phyloP scores from a whole-genome alignment of 1,140 invertebrate genomes.

The Venturia canescens region DNA sequence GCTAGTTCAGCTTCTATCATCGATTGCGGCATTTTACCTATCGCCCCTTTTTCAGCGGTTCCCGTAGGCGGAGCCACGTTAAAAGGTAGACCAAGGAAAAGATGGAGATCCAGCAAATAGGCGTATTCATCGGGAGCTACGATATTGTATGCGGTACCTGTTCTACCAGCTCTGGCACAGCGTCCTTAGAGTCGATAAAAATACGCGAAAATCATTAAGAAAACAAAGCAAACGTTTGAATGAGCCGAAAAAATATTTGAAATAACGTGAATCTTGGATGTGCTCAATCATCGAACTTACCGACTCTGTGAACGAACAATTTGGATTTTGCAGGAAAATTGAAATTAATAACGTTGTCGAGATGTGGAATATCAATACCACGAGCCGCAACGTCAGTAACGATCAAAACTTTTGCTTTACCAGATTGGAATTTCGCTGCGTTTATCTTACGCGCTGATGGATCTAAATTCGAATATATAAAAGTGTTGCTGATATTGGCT shows the following conservation, averaged over 20 bases:
- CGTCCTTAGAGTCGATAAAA: conserved; percentile 81
- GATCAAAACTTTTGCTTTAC: conserved; percentile 88
- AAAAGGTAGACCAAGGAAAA: conserved; percentile 92
- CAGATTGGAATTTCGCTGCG: conserved; percentile 91
- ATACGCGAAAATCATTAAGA: neutral
- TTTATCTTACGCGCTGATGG: conserved; percentile 97
- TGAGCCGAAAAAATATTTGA: too few relatives aligned
- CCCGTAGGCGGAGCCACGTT: conserved; percentile 78
- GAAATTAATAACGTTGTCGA: conserved; percentile 98
- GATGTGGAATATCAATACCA: conserved; percentile 96
- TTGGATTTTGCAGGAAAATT: conserved; percentile 98
- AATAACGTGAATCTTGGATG: too few relatives aligned
- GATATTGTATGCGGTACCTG: conserved; percentile 93
- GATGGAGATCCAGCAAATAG: conserved; percentile 94
- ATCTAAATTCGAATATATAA: conserved; percentile 96
- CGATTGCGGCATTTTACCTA: conserved; percentile 89
- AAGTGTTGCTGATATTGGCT: conserved; percentile 89
- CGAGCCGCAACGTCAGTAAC: conserved; percentile 98
- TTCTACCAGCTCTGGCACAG: conserved; percentile 95
- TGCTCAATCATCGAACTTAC: conserved; percentile 78
- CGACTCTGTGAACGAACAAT: conserved; percentile 98
- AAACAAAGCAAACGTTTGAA: too few relatives aligned
- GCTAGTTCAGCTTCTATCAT: conserved; percentile 90
- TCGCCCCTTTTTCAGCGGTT: conserved; percentile 76
- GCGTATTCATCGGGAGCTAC: conserved; percentile 93